Conservation (phyloP, 2,113 vertebrate species). For the Carassius auratus region DNA sequence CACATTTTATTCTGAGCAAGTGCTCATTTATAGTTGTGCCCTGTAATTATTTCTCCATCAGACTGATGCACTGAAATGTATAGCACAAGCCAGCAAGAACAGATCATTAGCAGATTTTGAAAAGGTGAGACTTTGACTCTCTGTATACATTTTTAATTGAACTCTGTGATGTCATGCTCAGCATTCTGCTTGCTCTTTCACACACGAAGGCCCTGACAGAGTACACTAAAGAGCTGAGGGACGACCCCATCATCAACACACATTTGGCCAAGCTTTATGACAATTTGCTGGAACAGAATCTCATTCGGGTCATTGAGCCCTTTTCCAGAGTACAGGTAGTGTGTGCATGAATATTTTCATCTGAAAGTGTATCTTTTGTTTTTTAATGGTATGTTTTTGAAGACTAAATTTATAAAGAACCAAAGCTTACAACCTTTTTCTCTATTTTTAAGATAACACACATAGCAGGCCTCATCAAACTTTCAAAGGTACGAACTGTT, state of each 20-base stretch:
- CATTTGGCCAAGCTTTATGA: slow-evolving; percentile 96
- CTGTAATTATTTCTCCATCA: slow-evolving; percentile 60
- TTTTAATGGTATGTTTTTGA: slow-evolving; percentile 70
- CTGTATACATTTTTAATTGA: not conserved
- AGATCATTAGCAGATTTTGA: slow-evolving; percentile 98
- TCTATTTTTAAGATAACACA: slow-evolving; percentile 87
- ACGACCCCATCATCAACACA: slow-evolving; percentile 97
- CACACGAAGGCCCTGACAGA: slow-evolving; percentile 90
- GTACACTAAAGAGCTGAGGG: slow-evolving; percentile 93
- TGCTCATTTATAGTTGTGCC: not conserved
- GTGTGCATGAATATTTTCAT: not conserved
- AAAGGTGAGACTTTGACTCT: slow-evolving; percentile 81
- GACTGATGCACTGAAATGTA: slow-evolving; percentile 96
- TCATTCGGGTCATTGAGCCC: slow-evolving; percentile 97
- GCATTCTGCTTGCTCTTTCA: slow-evolving; percentile 24
- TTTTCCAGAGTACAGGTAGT: slow-evolving; percentile 98
- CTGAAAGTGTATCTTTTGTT: slow-evolving; percentile 69
- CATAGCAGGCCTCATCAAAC: slow-evolving; percentile 97
- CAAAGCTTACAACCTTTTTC: not conserved
- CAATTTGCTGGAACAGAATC: slow-evolving; percentile 97
- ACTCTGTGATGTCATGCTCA: slow-evolving; percentile 4
- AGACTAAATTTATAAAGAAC: not conserved
- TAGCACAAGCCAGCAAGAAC: slow-evolving; percentile 98
- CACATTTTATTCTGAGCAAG: not conserved
- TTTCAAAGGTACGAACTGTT: slow-evolving; percentile 85